Evolutionary conservation across 2,113 vertebrate species (phyloP).

Genomic region (Zapornia atra): DNA sequence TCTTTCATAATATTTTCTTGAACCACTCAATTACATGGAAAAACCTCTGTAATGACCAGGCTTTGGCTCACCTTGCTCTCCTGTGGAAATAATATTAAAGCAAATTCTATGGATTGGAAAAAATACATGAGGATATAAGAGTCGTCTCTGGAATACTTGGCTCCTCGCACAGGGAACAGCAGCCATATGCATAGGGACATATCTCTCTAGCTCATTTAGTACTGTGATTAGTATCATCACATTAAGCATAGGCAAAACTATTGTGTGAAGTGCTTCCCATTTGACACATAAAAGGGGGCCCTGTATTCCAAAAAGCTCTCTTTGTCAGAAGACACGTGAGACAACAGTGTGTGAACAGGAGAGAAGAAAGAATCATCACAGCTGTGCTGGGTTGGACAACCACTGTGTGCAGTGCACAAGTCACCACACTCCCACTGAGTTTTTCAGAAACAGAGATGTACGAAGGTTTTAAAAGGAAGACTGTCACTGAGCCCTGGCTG

Average conservation of each 20-base stretch:
- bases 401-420: accelerated
- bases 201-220: background rate
- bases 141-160: background rate
- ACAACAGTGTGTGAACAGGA: background rate
- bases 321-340: background rate
- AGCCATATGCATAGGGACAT: background rate
- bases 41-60: background rate
- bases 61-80: slow-evolving; percentile 39
- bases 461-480: background rate
- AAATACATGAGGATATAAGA: background rate
- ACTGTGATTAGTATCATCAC: background rate
- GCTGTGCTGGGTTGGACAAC: background rate
- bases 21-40: slow-evolving; percentile 31
- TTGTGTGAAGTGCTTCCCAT: background rate
- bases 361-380: background rate
- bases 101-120: background rate
- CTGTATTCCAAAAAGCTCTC: background rate
- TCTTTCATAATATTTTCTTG: slow-evolving; percentile 3
- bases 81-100: slow-evolving; percentile 39
- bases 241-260: background rate
- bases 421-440: background rate
- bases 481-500: background rate
- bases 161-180: background rate
- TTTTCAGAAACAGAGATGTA: background rate
- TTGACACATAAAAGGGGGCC: background rate